Evolutionary conservation across 2,888 invertebrate genomes (phyloP), one percentile per base, ranked within the genome.

Genomic region (Herminia tarsipennalis): DNA sequence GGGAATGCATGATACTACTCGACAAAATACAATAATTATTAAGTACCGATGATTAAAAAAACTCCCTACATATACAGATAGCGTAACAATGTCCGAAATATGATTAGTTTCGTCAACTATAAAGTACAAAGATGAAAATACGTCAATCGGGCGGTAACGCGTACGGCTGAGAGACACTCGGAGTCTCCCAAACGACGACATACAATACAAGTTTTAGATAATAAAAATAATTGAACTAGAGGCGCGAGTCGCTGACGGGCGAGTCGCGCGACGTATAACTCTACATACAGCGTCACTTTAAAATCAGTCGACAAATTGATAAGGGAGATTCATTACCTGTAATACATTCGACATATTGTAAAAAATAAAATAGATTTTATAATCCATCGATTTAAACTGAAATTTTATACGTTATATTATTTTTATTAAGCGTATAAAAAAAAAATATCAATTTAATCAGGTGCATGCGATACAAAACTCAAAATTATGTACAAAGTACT

Each of bases 1-100:
- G 86, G 88, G 88, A 90, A 90, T 89, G 89, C 86, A 86, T 83
- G 86, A 88, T 82, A 83, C 88, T 89, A 88, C 84, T 82, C 75
- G 84, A 86, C 78, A 70, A 83, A 84, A 86, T 87, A 88, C 82
- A 81, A 73, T 83, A 81, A 83, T 82, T 77, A 86, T 89, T 90
- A 90, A 90, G 90, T 90, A 89, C 90, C 81, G 79, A 88, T 83
- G 83, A 86, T 76, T 75, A 81, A 85, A 83, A 81, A 78, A 81
- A 81, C 72, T 76, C 75, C 77, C 83, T 86, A 88, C 83, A 80
- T 78, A 80, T 78, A 85, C 81, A 83, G 73, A 83, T 73, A 82
- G 81, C 79, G 78, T 75, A 78, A 70, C 67, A 66, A 72, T 67
- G 75, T 73, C 66, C 76, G 73, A 77, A 78, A 80, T 66, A 71